Conservation (phyloP, 2,888 invertebrate genomes). For the Eledona agricola region DNA sequence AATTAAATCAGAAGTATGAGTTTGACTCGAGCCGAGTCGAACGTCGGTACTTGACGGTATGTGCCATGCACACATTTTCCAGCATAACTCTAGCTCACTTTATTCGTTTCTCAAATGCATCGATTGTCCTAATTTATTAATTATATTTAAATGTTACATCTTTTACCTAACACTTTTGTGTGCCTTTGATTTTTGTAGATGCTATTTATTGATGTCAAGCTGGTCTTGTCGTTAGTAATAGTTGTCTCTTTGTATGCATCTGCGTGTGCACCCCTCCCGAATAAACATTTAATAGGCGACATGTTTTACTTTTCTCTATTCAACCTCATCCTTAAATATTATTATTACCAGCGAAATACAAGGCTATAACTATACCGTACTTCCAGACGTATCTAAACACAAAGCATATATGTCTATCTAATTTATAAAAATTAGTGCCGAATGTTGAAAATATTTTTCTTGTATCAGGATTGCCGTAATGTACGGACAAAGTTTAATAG, state of each 20-base stretch:
- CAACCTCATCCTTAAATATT: no score
- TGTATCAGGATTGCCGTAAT: no score
- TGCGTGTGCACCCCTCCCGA: conserved; percentile 52
- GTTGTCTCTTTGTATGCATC: conserved; percentile 55
- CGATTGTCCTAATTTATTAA: conserved; percentile 26
- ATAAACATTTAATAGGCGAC: conserved; percentile 31
- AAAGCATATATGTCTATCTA: no score
- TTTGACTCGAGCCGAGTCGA: no score
- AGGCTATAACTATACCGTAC: no score
- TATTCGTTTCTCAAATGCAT: conserved; percentile 8
- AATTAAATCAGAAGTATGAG: conserved; percentile 5
- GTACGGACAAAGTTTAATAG: no score
- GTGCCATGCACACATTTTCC: conserved; percentile 36
- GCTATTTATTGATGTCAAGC: conserved; percentile 61
- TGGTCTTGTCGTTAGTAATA: conserved; percentile 61
- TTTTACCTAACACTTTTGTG: conserved; percentile 43
- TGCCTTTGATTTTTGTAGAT: conserved; percentile 54
- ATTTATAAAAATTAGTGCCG: no score
- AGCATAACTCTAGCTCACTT: conserved; percentile 26
- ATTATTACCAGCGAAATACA: no score
- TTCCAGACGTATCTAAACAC: no score
- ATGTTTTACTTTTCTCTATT: conserved; percentile 1
- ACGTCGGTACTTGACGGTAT: conserved; percentile 32
- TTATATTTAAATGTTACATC: conserved; percentile 32
- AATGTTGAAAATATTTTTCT: no score